phyloP scores from a whole-genome alignment of 2,888 invertebrate genomes.

The Drosophila kambysellisi region DNA sequence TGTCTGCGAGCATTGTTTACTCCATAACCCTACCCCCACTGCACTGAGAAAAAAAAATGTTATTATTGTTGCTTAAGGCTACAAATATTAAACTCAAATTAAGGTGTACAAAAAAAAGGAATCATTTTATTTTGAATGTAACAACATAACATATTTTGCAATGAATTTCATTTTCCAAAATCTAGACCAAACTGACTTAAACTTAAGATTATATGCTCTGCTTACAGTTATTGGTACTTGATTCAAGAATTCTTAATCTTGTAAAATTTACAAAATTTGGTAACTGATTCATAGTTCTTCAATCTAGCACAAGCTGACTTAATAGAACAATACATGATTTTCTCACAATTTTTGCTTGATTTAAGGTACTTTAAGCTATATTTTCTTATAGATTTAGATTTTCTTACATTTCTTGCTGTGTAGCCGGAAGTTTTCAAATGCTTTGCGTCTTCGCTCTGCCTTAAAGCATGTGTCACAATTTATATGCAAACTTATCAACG shows the following conservation, averaged over 20 bases:
- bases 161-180: background rate
- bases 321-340: background rate
- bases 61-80: background rate
- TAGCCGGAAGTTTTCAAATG: constrained; percentile 34
- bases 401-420: background rate
- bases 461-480: constrained; percentile 72
- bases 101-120: no score
- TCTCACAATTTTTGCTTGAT: background rate
- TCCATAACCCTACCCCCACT: background rate
- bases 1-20: constrained; percentile 13
- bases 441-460: constrained; percentile 15
- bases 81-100: background rate
- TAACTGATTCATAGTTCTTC: background rate
- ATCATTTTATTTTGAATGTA: background rate
- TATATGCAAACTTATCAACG: constrained; percentile 81
- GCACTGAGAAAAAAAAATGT: background rate
- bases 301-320: background rate
- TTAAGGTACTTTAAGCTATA: background rate
- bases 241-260: no score
- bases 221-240: background rate
- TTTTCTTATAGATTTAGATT: background rate
- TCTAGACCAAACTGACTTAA: background rate
- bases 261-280: background rate
- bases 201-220: background rate
- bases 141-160: background rate